Conservation (phyloP, 1,140 invertebrate species). For the Zaprionus kolodkinae region DNA sequence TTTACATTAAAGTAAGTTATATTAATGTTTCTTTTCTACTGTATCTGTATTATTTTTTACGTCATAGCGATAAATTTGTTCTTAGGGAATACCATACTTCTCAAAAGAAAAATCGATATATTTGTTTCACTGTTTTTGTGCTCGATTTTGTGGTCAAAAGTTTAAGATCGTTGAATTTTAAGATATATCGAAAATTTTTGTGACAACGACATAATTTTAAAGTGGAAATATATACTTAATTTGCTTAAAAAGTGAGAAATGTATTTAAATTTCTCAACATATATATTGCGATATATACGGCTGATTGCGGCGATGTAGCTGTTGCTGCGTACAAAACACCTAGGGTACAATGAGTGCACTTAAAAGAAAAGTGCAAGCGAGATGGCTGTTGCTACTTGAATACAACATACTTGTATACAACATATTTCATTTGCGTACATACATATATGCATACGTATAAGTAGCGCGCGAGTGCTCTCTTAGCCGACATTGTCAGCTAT, state of each 20-base stretch:
- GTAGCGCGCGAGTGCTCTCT: conserved; percentile 46
- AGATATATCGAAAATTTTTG: conserved; percentile 6
- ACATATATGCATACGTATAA: conserved; percentile 27
- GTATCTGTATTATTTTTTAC: not conserved
- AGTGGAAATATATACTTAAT: conserved; percentile 1
- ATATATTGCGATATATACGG: conserved; percentile 15
- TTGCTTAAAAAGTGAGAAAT: conserved; percentile 4
- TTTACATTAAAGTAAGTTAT: not conserved
- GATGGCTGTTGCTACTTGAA: conserved; percentile 46
- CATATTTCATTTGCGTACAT: conserved; percentile 32
- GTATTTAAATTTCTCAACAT: not conserved
- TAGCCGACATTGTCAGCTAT: conserved; percentile 36
- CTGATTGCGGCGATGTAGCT: conserved; percentile 39
- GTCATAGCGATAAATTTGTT: not conserved
- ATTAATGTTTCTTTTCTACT: not conserved
- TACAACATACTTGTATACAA: conserved; percentile 46
- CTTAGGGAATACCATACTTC: not conserved
- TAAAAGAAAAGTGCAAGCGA: conserved; percentile 46
- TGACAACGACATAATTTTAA: conserved; percentile 9
- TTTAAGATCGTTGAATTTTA: conserved; percentile 25
- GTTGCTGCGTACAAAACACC: conserved; percentile 45
- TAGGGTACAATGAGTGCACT: conserved; percentile 33
- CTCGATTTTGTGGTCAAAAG: conserved; percentile 41
- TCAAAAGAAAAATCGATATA: conserved; percentile 27
- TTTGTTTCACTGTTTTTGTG: conserved; percentile 33